A percentile compares a stretch with the other conserved stretches of the same genome.
phyloP scores from a whole-genome alignment of 2,888 invertebrate species.

The Macrophya alboannulata region DNA sequence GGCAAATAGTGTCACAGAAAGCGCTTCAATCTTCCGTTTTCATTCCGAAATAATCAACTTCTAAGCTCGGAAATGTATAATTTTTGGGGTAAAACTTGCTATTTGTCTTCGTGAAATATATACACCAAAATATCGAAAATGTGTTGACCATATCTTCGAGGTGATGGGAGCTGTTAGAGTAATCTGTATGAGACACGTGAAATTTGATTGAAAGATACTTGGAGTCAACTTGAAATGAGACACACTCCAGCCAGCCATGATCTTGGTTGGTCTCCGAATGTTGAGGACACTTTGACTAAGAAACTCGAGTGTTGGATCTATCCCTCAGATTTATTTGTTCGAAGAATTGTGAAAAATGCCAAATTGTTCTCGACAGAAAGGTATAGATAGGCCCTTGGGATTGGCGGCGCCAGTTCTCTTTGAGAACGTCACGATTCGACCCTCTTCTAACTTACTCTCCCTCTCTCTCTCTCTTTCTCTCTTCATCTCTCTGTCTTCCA shows the following conservation, averaged over 20 bases:
- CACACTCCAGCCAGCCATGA: neutral
- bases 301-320: neutral
- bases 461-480: neutral
- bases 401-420: slow-evolving; percentile 34
- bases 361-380: slow-evolving; percentile 46
- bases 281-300: neutral
- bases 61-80: neutral
- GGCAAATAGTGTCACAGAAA: neutral
- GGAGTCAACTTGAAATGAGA: neutral
- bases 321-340: slow-evolving; percentile 13
- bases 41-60: neutral
- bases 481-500: slow-evolving; percentile 11
- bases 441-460: neutral
- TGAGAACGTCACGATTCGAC: slow-evolving; percentile 40
- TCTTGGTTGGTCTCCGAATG: neutral
- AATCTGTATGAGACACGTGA: neutral
- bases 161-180: too few species aligned
- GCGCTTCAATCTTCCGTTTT: neutral
- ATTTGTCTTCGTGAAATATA: neutral
- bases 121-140: neutral
- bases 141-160: neutral
- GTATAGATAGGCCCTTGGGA: slow-evolving; percentile 38
- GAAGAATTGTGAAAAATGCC: slow-evolving; percentile 24
- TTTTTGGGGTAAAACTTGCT: neutral
- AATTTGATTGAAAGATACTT: neutral